These are phyloP conservation scores for Hestina assimilis DNA, from an alignment of 1,140 invertebrate species.

Conservation along the genomic window DNA sequence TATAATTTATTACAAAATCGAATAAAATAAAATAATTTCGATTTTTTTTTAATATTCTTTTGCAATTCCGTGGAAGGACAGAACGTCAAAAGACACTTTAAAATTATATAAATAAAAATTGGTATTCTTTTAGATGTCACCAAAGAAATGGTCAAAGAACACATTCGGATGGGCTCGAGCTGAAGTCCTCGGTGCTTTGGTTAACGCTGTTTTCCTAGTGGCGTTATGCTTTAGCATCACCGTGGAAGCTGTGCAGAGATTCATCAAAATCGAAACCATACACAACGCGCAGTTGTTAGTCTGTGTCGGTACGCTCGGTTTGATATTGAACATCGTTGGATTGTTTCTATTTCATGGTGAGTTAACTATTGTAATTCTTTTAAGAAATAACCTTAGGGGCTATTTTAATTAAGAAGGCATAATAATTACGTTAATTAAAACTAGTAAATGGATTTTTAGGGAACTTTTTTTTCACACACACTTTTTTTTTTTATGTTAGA, in stretches of 20 bases:
- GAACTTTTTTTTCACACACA: too few relatives aligned
- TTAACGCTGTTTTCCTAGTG: slow-evolving; percentile 95
- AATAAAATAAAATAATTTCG: too few relatives aligned
- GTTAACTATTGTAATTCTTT: too few relatives aligned
- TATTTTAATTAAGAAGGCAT: too few relatives aligned
- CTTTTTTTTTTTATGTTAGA: too few relatives aligned
- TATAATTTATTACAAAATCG: too few relatives aligned
- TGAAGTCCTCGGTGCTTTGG: slow-evolving; percentile 94
- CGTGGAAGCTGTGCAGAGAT: slow-evolving; percentile 93
- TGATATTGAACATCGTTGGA: slow-evolving; percentile 91
- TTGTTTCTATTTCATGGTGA: slow-evolving; percentile 90
- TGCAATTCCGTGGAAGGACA: too few relatives aligned
- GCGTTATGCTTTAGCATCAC: slow-evolving; percentile 95
- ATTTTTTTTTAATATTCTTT: too few relatives aligned
- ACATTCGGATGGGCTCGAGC: slow-evolving; percentile 96
- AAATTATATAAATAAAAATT: neutral
- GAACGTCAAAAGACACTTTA: too few relatives aligned
- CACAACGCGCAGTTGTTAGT: slow-evolving; percentile 88
- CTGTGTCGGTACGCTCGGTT: slow-evolving; percentile 87
- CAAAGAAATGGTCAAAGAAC: slow-evolving; percentile 96
- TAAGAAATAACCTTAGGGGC: too few relatives aligned
- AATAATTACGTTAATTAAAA: too few relatives aligned
- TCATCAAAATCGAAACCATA: slow-evolving; percentile 91
- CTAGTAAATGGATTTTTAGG: too few relatives aligned
- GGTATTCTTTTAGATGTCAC: slow-evolving; percentile 87